phyloP scores from a whole-genome alignment of 2,888 invertebrate genomes.

The Latrodectus elegans region DNA sequence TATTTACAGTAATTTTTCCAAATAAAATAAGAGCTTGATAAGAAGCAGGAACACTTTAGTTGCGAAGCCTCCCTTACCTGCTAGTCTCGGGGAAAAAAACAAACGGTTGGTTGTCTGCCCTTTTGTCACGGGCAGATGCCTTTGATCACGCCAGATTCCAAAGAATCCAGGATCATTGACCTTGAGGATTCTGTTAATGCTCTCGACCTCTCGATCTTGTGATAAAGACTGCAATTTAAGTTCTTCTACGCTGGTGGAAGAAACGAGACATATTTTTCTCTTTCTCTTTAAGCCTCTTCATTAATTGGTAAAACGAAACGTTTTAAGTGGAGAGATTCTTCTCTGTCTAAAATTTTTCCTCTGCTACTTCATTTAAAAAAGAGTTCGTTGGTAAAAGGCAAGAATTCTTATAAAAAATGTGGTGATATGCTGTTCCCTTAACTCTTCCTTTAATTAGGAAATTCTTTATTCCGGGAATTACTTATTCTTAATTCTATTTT shows the following conservation, averaged over 20 bases:
- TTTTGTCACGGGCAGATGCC: constrained; percentile 47
- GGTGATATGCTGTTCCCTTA: too few relatives aligned
- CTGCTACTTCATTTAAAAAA: too few relatives aligned
- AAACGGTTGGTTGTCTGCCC: constrained; percentile 13
- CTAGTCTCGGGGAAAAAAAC: background rate
- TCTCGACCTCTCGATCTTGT: background rate
- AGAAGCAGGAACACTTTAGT: background rate
- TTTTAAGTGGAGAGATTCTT: too few relatives aligned
- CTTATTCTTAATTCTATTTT: too few relatives aligned
- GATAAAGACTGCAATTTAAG: background rate
- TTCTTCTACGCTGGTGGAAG: background rate
- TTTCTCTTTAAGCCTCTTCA: background rate
- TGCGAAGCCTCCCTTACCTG: background rate
- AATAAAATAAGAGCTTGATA: background rate
- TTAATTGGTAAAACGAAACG: too few relatives aligned
- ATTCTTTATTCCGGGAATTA: too few relatives aligned
- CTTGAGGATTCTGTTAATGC: constrained; percentile 11
- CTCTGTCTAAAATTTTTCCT: background rate
- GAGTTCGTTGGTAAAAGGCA: too few relatives aligned
- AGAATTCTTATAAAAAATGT: too few relatives aligned
- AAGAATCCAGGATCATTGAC: constrained; percentile 32
- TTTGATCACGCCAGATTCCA: constrained; percentile 31
- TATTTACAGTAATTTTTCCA: too few relatives aligned
- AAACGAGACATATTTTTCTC: background rate
- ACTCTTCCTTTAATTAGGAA: too few relatives aligned